Evolutionary conservation across 2,113 vertebrate species (phyloP), one percentile per base, ranked within the genome.

Genomic region (Esox niger): DNA sequence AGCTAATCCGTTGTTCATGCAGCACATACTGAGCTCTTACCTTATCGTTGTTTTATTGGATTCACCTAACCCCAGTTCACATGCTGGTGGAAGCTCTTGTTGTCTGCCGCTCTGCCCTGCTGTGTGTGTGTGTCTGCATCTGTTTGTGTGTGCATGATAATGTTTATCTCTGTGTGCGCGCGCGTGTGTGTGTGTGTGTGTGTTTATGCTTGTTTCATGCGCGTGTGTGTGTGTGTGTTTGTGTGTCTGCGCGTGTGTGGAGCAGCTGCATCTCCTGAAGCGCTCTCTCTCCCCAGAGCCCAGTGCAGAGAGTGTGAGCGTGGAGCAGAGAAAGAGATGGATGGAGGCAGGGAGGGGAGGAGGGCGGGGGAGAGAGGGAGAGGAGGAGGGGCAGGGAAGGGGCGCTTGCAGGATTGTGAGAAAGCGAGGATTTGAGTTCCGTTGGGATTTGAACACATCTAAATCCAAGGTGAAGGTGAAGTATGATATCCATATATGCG

Each of bases 241-340:
- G 49, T 76, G 81, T 80, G 79, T n/a, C n/a, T 79, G 67, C 79
- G 66, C 66, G 59, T 67, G 26, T 66, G 47, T 64, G 61, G n/a
- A 25, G 56, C 83, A 84, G 81, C 82, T 87, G 86, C 76, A 86
- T 85, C 75, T 86, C 83, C 79, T 87, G 82, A 79, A 89, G 85
- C 79, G 82, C 75, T 79, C 62, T 64, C 74, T 82, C 78, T 82
- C 80, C 77, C 46, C 64, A 79, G 84, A 87, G 67, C 68, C 82
- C 69, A 70, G 62, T 59, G 35, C 67, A 27, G n/a, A 38, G 62
- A 47, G 33, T 23, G 43, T 3, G 25, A 13, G 62, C 62, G 61
- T 64, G 73, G 29, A 63, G 55, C 27, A 59, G 58, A 52, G 60
- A 61, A 73, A 55, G 65, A 30, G 49, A 57, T 60, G 33, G 38